Base-by-base conservation (phyloP, 2,113 vertebrate genomes). In the Marcusenius ussheri region DNA sequence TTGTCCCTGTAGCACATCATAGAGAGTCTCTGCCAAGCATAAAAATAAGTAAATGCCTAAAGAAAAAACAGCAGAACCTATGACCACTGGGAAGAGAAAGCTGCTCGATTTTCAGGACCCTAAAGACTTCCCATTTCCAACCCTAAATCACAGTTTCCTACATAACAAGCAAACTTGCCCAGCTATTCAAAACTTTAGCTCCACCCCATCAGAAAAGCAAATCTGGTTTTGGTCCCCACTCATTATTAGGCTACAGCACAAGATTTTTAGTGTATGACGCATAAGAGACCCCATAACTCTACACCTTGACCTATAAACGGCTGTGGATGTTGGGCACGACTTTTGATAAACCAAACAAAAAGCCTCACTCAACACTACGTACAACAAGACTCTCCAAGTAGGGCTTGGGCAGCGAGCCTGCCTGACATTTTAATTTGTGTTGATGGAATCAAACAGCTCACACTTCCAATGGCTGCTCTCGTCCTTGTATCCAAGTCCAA, bases 401-500 rank as follows among this genome's bases (percentile, higher is more conserved):
- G 47, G 66, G 21, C 13, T 49, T 77, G 80, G 49, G 88, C 70
- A 46, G 46, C 2, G 49, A 19, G 47, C 85, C 70, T 27, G 31
- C 35, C 31, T 77, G 24, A 21, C 49, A 46, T 89, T 53, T 89
- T 42, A 39, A 80, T 89, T 83, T n/a, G n/a, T 80, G 49, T 89
- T 83, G 88, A 89, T 70, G 49, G 47, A 39, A 83, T 83, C 88
- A 80, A 83, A 83, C 49, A n/a, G 42, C 88, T 21, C 62, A 49
- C 31, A 51, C 70, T 11, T 53, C 17, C 17, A 45, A 27, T 35
- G 15, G 70, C 88, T 42, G 27, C 88, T 83, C 47, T 9, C 0
- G 31, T 50, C 53, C 80, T 89, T 53, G 70, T 89, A 89, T 89
- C 88, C 66, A 31, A 24, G 46, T 80, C n/a, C 45, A 89, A 77